phyloP scores from a whole-genome alignment of 2,797 vertebrate genomes.

The Anableps anableps region DNA sequence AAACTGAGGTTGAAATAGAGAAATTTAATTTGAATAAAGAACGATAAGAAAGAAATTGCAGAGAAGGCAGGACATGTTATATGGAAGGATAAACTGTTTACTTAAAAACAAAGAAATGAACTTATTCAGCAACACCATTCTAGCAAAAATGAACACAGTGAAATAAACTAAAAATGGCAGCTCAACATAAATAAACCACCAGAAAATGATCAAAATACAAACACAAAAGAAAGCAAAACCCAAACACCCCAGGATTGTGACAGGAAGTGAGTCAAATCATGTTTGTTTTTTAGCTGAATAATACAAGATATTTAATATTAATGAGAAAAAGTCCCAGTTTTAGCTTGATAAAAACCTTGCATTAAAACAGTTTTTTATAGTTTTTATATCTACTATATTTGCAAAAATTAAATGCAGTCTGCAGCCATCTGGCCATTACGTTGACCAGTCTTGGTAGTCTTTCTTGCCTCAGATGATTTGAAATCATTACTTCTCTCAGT shows the following conservation, averaged over 20 bases:
- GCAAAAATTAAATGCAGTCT: not conserved
- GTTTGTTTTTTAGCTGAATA: not conserved
- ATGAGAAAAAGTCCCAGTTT: not conserved
- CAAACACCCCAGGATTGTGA: not conserved
- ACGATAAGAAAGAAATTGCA: too few species aligned
- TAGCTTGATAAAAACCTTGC: not conserved
- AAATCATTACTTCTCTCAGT: constrained; percentile 44
- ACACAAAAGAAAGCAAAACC: not conserved
- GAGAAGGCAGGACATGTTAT: too few species aligned
- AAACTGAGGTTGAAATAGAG: too few species aligned
- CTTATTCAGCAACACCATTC: not conserved
- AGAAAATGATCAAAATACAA: not conserved
- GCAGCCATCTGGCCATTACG: not conserved
- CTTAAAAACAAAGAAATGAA: not conserved
- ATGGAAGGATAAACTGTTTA: not conserved
- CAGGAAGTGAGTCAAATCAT: not conserved
- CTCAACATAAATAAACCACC: not conserved
- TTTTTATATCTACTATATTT: not conserved
- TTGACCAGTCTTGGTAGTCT: not conserved
- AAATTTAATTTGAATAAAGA: too few species aligned
- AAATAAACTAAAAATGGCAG: not conserved
- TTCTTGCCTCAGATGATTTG: constrained; percentile 16
- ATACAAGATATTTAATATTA: not conserved
- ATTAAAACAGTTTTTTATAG: not conserved
- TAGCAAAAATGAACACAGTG: not conserved